A percentile compares a stretch with the other conserved stretches of the same genome.
These are phyloP conservation scores for Danio kyathit DNA, from an alignment of 2,797 vertebrate genomes.

Conservation along the genomic window DNA sequence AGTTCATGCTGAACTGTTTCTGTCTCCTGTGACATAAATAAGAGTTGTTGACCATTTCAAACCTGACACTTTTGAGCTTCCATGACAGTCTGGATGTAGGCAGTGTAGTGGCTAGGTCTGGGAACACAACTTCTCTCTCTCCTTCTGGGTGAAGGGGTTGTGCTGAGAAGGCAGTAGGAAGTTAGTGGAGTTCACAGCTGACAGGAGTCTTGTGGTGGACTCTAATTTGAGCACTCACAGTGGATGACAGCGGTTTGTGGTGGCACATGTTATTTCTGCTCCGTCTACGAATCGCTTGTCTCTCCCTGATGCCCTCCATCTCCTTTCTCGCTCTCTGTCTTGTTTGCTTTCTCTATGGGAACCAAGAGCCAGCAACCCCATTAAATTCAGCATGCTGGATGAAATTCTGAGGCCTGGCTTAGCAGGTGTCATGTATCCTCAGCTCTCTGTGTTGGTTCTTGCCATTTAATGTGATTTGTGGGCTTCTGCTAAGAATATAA, in stretches of 20 bases:
- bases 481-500: conserved; percentile 24
- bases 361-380: conserved; percentile 12
- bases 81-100: not conserved
- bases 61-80: not conserved
- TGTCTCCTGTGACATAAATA: too few relatives aligned
- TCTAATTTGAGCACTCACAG: conserved; percentile 54
- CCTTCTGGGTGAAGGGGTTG: conserved; percentile 28
- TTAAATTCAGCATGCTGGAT: conserved; percentile 45
- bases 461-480: conserved; percentile 35
- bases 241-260: conserved; percentile 55
- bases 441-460: conserved; percentile 17
- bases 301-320: conserved; percentile 27
- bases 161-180: conserved; percentile 30
- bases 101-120: not conserved
- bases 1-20: too few relatives aligned
- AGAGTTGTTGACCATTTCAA: not conserved
- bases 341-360: conserved; percentile 31
- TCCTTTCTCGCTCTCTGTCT: conserved; percentile 11
- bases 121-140: conserved; percentile 1
- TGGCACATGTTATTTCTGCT: conserved; percentile 59
- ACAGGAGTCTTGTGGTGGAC: conserved; percentile 45
- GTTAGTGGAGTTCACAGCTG: conserved; percentile 47
- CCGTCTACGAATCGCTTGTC: conserved; percentile 43
- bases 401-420: conserved; percentile 40
- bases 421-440: conserved; percentile 40